Percentiles rank a stretch among this genome's conserved stretches.
Evolutionary conservation across 1,140 invertebrate species (phyloP).

Genomic region (Mya arenaria): DNA sequence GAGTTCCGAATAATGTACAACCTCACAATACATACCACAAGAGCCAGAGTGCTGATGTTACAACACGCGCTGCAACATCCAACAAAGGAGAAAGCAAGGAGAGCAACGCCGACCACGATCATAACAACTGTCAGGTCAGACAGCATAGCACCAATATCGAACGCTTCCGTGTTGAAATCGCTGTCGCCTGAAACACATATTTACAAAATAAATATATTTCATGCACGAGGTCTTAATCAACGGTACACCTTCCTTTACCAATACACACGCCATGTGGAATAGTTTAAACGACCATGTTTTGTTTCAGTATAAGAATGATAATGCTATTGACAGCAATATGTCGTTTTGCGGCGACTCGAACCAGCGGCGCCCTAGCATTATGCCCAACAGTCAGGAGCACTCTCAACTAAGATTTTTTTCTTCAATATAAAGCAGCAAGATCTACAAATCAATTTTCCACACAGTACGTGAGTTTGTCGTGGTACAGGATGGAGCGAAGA

Average conservation of each 20-base stretch:
- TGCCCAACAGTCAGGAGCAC: too few species aligned
- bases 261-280: neutral
- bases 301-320: neutral
- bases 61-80: conserved; percentile 15
- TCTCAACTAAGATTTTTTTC: too few species aligned
- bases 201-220: neutral
- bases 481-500: too few species aligned
- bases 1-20: too few species aligned
- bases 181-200: neutral
- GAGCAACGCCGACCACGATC: neutral
- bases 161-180: neutral
- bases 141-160: neutral
- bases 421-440: too few species aligned
- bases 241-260: neutral
- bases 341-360: neutral
- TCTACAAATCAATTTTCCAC: too few species aligned
- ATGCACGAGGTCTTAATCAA: neutral
- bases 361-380: too few species aligned
- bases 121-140: neutral
- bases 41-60: neutral
- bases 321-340: neutral
- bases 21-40: conserved; percentile 20
- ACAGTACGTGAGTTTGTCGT: too few species aligned
- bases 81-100: neutral
- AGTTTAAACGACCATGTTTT: neutral